Evolutionary conservation across 1,140 invertebrate species (phyloP).

Genomic region (Rhyacophila brunnea): DNA sequence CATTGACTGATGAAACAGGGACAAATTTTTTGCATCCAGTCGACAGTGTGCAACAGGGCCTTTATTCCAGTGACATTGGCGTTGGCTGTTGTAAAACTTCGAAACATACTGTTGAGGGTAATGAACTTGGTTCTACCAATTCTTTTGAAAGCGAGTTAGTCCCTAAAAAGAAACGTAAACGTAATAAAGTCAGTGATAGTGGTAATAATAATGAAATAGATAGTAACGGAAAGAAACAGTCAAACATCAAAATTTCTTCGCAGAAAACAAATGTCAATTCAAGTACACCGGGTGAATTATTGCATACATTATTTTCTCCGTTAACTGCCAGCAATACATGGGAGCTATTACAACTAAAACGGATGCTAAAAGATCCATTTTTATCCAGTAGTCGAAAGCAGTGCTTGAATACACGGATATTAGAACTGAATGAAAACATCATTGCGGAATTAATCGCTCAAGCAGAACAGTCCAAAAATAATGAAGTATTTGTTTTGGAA

Average conservation of each 20-base stretch:
- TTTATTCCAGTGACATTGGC: no score
- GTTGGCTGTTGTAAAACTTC: neutral
- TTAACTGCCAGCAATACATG: conserved; percentile 15
- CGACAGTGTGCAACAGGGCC: no score
- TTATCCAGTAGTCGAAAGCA: conserved; percentile 5
- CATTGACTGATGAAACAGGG: neutral
- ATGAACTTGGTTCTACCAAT: no score
- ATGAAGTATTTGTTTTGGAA: conserved; percentile 20
- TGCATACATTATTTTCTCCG: conserved; percentile 10
- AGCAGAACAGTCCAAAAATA: neutral
- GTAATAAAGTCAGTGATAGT: no score
- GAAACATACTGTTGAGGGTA: neutral
- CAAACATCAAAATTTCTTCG: neutral
- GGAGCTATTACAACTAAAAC: conserved; percentile 20
- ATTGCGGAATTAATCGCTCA: conserved; percentile 17
- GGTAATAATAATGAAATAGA: neutral
- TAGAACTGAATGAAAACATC: conserved; percentile 22
- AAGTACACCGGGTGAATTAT: neutral
- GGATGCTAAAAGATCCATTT: conserved; percentile 23
- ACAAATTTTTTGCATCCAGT: no score
- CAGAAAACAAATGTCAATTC: neutral
- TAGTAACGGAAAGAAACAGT: neutral
- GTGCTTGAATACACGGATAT: conserved; percentile 18
- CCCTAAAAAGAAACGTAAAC: no score
- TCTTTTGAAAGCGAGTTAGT: no score